Conservation (phyloP, 2,113 vertebrate genomes). For the Elephas maximus region DNA sequence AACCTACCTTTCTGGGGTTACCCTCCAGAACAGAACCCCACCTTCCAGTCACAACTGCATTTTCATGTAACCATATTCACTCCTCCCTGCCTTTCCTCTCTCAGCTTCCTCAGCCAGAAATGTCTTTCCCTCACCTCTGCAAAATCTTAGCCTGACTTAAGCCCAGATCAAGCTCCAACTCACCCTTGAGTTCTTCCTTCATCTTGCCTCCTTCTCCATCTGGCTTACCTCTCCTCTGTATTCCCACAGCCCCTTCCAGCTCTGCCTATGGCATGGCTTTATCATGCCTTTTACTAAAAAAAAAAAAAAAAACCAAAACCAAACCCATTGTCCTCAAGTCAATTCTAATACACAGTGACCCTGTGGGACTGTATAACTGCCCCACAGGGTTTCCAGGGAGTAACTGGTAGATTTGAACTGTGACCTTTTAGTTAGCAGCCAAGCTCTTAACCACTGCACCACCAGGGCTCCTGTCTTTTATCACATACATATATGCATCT, state of each 20-base stretch:
- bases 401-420: no score
- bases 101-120: not conserved
- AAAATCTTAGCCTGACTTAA: not conserved
- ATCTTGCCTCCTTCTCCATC: not conserved
- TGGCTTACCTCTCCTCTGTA: not conserved
- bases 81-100: not conserved
- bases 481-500: not conserved
- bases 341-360: no score
- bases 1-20: not conserved
- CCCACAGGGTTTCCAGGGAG: no score
- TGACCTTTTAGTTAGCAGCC: no score
- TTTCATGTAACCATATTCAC: not conserved
- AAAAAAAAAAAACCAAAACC: no score
- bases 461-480: no score
- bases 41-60: not conserved
- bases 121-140: not conserved
- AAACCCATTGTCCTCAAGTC: no score
- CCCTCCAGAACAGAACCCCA: not conserved
- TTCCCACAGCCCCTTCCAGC: not conserved
- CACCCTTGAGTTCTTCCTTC: not conserved
- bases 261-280: accelerated
- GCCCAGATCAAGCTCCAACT: not conserved
- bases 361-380: no score
- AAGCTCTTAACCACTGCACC: no score
- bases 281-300: not conserved